phyloP scores from a whole-genome alignment of 2,797 vertebrate species.

The Margarornis squamiger region DNA sequence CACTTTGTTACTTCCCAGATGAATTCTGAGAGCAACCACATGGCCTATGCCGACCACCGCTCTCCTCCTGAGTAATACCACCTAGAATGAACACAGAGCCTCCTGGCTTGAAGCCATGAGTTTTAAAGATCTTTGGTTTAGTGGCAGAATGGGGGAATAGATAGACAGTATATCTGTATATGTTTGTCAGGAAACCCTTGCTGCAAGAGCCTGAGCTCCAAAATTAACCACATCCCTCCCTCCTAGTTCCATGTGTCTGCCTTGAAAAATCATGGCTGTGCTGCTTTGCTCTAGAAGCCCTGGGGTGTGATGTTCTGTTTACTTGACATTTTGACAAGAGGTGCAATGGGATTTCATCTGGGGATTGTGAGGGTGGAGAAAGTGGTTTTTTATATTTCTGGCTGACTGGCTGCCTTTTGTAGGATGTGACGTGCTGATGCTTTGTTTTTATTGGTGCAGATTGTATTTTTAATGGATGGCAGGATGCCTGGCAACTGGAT shows the following conservation, averaged over 20 bases:
- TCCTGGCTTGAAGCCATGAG: not conserved
- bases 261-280: not conserved
- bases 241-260: not conserved
- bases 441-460: constrained; percentile 56
- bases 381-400: not conserved
- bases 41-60: not conserved
- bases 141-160: not conserved
- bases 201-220: not conserved
- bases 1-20: not conserved
- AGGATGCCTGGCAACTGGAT: constrained; percentile 13
- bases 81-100: not conserved
- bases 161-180: not conserved
- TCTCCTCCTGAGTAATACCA: not conserved
- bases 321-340: constrained; percentile 30
- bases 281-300: not conserved
- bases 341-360: not conserved
- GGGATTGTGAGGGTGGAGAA: constrained; percentile 33
- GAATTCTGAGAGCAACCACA: not conserved
- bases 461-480: constrained; percentile 48
- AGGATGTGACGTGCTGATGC: constrained; percentile 8
- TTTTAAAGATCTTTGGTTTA: not conserved
- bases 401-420: not conserved
- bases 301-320: constrained; percentile 22
- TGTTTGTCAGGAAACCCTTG: not conserved
- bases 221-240: not conserved